A percentile compares a stretch with the other conserved stretches of the same genome.
These are phyloP conservation scores for Falco punctatus DNA, from an alignment of 2,113 vertebrate species.

Conservation along the genomic window DNA sequence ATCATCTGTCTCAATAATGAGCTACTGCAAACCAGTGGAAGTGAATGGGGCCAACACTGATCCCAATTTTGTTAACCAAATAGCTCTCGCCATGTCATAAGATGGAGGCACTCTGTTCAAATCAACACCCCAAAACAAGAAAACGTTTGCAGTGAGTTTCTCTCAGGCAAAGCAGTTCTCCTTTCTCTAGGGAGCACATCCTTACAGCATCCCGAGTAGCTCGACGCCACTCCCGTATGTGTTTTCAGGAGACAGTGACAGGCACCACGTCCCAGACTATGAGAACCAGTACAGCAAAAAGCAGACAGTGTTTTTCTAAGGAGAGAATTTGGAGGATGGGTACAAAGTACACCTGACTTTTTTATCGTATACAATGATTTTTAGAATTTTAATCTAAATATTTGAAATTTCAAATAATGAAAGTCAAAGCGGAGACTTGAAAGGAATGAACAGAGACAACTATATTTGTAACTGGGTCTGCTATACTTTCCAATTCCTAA, in stretches of 20 bases:
- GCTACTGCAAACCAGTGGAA: background rate
- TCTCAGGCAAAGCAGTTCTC: background rate
- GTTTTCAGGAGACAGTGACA: background rate
- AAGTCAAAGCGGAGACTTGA: background rate
- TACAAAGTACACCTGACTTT: background rate
- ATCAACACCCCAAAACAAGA: background rate
- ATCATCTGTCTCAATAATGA: background rate
- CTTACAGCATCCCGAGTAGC: background rate
- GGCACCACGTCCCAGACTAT: background rate
- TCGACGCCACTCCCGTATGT: accelerated
- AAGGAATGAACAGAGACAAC: background rate
- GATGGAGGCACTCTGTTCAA: background rate
- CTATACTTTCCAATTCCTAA: background rate
- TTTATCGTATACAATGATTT: background rate
- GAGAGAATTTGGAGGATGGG: background rate
- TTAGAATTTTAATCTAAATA: background rate
- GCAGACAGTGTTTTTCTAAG: background rate
- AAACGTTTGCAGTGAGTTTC: background rate
- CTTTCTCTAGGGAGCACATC: background rate
- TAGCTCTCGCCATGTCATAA: background rate
- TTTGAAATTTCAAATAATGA: background rate
- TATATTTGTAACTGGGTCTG: background rate
- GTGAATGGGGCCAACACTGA: accelerated
- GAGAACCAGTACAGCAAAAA: background rate
- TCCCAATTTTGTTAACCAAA: background rate